Percentiles rank a stretch among this genome's conserved stretches.
These are phyloP conservation scores for Scolanthus callimorphus DNA, from an alignment of 92 coral and sea anemone species.

Conservation along the genomic window DNA sequence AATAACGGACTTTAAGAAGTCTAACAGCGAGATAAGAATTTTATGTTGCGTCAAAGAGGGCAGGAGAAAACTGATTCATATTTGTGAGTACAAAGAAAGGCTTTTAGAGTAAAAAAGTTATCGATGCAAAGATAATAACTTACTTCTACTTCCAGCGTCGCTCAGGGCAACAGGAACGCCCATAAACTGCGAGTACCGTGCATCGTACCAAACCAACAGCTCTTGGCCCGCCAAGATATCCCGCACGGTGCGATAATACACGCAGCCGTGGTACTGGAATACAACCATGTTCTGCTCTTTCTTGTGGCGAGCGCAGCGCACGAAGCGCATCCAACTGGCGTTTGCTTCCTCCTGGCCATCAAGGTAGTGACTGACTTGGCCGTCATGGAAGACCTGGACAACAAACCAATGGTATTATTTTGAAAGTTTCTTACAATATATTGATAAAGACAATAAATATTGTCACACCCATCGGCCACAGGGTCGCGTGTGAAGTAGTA, in stretches of 20 bases:
- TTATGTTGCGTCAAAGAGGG: too few species aligned
- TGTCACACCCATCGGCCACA: too few species aligned
- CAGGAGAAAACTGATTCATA: too few species aligned
- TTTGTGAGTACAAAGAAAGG: too few species aligned
- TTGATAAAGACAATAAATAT: too few species aligned
- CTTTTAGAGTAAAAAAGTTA: too few species aligned
- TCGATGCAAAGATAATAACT: too few species aligned
- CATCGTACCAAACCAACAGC: slow-evolving; percentile 95
- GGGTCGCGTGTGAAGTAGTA: too few species aligned
- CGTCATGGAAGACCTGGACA: slow-evolving; percentile 91
- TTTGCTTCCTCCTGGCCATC: slow-evolving; percentile 95
- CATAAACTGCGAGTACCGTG: slow-evolving; percentile 91
- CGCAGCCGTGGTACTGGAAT: slow-evolving; percentile 98
- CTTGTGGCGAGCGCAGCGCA: slow-evolving; percentile 97
- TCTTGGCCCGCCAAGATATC: slow-evolving; percentile 95
- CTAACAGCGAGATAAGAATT: too few species aligned
- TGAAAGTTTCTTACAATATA: too few species aligned
- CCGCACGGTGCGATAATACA: slow-evolving; percentile 90
- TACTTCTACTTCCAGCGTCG: slow-evolving; percentile 93
- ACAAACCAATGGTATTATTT: too few species aligned
- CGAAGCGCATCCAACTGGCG: slow-evolving; percentile 99
- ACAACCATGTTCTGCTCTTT: slow-evolving; percentile 99
- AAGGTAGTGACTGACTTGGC: slow-evolving; percentile 97
- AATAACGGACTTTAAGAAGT: too few species aligned
- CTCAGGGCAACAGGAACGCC: slow-evolving; percentile 94